Conservation (phyloP, 1,140 invertebrate species). For the Diachasmimorpha longicaudata region DNA sequence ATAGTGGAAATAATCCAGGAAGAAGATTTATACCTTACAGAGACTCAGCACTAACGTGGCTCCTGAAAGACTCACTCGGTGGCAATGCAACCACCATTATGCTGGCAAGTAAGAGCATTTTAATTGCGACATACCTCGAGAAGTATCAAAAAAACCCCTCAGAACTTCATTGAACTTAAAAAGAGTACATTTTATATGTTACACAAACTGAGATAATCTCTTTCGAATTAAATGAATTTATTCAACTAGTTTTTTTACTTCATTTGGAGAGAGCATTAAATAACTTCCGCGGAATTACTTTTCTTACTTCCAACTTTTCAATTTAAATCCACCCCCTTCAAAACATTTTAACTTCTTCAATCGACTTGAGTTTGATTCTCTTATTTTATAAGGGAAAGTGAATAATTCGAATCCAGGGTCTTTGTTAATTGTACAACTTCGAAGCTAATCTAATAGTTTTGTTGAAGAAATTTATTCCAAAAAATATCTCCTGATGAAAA, state of each 20-base stretch:
- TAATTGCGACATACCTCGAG: not conserved
- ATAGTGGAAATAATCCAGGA: slow-evolving; percentile 52
- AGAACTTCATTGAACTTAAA: not conserved
- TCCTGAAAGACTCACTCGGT: slow-evolving; percentile 72
- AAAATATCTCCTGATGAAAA: too few species aligned
- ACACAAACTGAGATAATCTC: not conserved
- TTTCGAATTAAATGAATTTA: slow-evolving; percentile 10
- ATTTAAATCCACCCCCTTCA: slow-evolving; percentile 10
- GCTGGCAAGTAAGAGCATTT: slow-evolving; percentile 66
- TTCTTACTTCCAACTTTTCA: too few species aligned
- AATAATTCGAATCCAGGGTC: too few species aligned
- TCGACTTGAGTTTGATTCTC: slow-evolving; percentile 37
- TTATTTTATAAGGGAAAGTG: slow-evolving; percentile 22
- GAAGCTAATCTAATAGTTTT: not conserved
- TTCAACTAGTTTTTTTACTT: not conserved
- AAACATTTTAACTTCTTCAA: slow-evolving; percentile 25
- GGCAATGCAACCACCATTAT: slow-evolving; percentile 72
- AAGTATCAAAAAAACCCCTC: not conserved
- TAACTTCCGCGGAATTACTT: too few species aligned
- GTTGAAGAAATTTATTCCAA: not conserved
- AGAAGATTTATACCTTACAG: slow-evolving; percentile 73
- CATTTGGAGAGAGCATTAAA: too few species aligned
- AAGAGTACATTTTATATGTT: not conserved
- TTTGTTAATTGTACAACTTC: not conserved
- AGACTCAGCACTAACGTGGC: slow-evolving; percentile 78